Conservation (phyloP, 2,113 vertebrate genomes). For the Limnothrissa miodon region DNA sequence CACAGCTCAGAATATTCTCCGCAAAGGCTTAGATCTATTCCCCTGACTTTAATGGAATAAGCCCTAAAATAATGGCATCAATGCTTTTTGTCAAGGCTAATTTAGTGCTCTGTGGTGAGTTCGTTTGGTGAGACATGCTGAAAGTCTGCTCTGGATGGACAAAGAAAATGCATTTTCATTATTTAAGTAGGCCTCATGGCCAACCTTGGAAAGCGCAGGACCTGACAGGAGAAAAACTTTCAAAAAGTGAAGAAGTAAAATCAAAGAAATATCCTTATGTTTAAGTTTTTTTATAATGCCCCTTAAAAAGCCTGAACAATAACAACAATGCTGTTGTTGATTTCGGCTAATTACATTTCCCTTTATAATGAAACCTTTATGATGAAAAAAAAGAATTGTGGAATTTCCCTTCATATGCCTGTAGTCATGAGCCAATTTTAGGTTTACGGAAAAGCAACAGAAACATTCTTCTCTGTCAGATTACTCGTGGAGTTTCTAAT, state of each 20-base stretch:
- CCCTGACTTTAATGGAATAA: slow-evolving; percentile 24
- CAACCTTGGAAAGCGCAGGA: slow-evolving; percentile 41
- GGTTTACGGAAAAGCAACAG: neutral
- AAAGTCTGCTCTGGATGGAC: slow-evolving; percentile 29
- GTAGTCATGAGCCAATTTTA: neutral
- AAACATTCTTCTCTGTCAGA: no score
- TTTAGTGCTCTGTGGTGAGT: slow-evolving; percentile 33
- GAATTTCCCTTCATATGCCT: no score
- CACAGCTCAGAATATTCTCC: slow-evolving; percentile 4
- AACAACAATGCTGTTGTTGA: neutral
- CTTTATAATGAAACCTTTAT: neutral
- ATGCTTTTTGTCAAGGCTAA: slow-evolving; percentile 37
- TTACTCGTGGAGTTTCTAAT: no score
- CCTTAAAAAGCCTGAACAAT: neutral
- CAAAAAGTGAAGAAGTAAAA: neutral
- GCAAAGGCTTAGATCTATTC: slow-evolving; percentile 9
- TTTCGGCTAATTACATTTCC: neutral
- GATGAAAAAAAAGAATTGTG: no score
- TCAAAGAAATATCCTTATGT: neutral
- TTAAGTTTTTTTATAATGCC: neutral
- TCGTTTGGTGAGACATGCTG: slow-evolving; percentile 27
- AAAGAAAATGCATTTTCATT: slow-evolving; percentile 38
- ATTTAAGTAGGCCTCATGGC: slow-evolving; percentile 27
- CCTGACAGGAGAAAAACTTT: slow-evolving; percentile 22
- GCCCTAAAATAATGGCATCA: slow-evolving; percentile 14